Base-by-base conservation (phyloP, 2,888 invertebrate species). In the Ryuthela nishihirai region DNA sequence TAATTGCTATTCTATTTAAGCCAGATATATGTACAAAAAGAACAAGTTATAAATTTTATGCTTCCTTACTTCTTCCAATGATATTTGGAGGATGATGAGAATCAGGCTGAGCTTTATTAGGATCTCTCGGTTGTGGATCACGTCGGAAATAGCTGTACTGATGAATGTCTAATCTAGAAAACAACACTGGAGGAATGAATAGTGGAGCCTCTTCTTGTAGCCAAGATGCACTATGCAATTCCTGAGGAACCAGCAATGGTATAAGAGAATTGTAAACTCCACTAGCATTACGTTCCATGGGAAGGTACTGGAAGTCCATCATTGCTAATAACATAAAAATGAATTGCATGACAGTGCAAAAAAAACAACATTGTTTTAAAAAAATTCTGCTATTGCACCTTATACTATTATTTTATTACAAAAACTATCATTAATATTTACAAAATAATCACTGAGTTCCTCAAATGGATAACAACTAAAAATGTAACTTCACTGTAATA, bases 231-330 rank as follows among this genome's bases (percentile, higher is more conserved):
- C 40, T 20, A 24, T 58, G 58, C 20, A 87, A 75, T 39, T 45
- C 32, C 15, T 41, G 55, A 15, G 66, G 66, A 3, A 34, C 85
- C 79, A 66, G 84, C 78, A 36, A 39, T 52, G 63, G 54, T 49
- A 85, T 76, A 70, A 82, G 84, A 65, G 81, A 77, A 20, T 80
- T 74, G 54, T 77, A 75, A 9, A 76, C 75, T 29, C 54, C 59
- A 29, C 67, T 67, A n/a, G 64, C 58, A 18, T 69, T 67, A 26
- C 64, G 71, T 47, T 67, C 74, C 66, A 93, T 77, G 1, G 97
- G 91, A 59, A 97, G 75, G 72, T 85, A 97, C 75, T 97, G 95
- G 74, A 90, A 97, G 75, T 98, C 97, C 72, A 85, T 86, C 70
- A 94, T 76, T 64, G 83, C 91, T 91, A 73, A 26, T 79, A 76